Evolutionary conservation across 2,113 vertebrate genomes (phyloP).

Genomic region (Rhynchomys soricoides): DNA sequence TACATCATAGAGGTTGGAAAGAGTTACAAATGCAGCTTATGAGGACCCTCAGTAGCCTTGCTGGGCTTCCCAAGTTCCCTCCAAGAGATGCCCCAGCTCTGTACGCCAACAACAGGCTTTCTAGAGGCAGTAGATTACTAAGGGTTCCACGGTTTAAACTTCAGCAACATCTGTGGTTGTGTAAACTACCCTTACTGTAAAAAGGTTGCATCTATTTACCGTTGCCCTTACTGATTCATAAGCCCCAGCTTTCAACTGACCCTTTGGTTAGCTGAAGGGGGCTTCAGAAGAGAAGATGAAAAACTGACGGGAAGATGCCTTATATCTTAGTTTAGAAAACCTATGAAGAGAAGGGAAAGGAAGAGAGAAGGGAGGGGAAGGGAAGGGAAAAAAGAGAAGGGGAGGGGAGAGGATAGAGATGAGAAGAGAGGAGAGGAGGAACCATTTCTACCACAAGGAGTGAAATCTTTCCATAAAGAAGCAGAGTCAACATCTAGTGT

Average conservation of each 20-base stretch:
- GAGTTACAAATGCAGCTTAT: neutral
- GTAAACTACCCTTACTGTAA: neutral
- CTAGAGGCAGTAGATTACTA: neutral
- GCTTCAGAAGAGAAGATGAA: neutral
- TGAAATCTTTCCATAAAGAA: neutral
- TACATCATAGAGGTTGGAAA: neutral
- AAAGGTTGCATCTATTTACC: neutral
- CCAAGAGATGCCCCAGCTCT: neutral
- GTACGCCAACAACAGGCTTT: neutral
- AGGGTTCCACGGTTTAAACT: neutral
- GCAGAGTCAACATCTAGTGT: neutral
- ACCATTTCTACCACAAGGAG: neutral
- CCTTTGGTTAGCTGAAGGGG: neutral
- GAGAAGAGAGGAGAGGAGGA: too few relatives aligned
- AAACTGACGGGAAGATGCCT: neutral
- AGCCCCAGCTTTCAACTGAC: neutral
- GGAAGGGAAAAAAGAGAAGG: rapidly evolving
- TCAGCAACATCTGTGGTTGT: neutral
- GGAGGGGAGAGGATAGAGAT: neutral
- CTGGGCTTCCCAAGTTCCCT: neutral
- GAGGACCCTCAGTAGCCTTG: neutral
- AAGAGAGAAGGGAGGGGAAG: neutral
- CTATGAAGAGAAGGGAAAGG: neutral
- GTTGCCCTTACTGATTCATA: neutral
- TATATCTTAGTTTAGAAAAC: slow-evolving; percentile 23